Evolutionary conservation across 2,113 vertebrate genomes (phyloP), one percentile per base, ranked within the genome.

Genomic region (Pelvicachromis taeniatus): DNA sequence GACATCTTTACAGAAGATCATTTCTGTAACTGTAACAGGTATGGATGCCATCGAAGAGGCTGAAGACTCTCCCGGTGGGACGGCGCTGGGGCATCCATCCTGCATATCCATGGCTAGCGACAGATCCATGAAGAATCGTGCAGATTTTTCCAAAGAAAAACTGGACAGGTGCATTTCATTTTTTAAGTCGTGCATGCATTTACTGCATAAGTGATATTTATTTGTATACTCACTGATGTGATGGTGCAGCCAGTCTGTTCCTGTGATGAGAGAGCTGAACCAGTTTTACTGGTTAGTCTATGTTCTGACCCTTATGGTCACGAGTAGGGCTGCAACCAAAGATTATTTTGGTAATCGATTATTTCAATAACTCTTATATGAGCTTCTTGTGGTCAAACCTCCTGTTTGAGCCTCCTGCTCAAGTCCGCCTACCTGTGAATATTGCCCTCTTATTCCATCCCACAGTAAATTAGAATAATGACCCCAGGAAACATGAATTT

Each of bases 71-170:
- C 35, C 19, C 11, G 11, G 40, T 23, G 23, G 40, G 42, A 40
- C n/a, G 9, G 19, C 23, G 38, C 14, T 26, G 9, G 19, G 29
- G 2, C 4, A 52, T 1, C 14, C 50, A 11, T 68, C 86, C 68
- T 68, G 56, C 4, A 1, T 17, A 50, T 87, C 82, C 6, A 21
- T 87, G 65, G 48, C 19, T 53, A 75, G 82, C 19, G 50, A 77
- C 2, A 2, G 4, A 9, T 88, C 82, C 55, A 65, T 77, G 40
- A 0, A 31, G 4, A 7, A 23, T 40, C 48, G 1, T 23, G 12
- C 3, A 10, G 0, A 68, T 12, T 84, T 88, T 50, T 14, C 4
- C n/a, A 78, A 45, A 14, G 65, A 77, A 65, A 16, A 14, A 11
- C 1, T 10, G 8, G 10, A 80, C 5, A 19, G 42, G 68, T 73